Percentiles rank a stretch among this genome's conserved stretches.
Conservation (phyloP, 2,113 vertebrate species). For the Hylia prasina region DNA sequence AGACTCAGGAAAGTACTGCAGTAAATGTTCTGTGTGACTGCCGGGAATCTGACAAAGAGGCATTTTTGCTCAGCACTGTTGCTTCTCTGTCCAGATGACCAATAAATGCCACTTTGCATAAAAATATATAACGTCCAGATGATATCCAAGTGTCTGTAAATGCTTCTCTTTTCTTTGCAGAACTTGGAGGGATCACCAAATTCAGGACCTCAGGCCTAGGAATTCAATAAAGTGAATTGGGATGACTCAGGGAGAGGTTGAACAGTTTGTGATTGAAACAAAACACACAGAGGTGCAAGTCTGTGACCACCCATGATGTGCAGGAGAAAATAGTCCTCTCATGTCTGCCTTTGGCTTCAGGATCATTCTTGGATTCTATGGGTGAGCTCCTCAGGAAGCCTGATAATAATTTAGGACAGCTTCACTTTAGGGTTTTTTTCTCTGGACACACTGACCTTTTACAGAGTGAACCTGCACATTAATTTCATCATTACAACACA, state of each 20-base stretch:
- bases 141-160: neutral
- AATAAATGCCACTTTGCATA: neutral
- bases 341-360: neutral
- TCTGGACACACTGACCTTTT: neutral
- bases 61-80: neutral
- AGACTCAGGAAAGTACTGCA: neutral
- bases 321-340: neutral
- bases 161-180: neutral
- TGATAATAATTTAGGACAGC: neutral
- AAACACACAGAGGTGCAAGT: neutral
- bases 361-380: neutral
- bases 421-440: neutral
- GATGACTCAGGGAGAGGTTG: neutral
- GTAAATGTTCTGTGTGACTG: neutral
- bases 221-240: neutral
- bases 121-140: neutral
- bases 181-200: neutral
- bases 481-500: neutral
- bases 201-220: neutral
- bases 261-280: neutral
- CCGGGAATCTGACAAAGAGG: neutral
- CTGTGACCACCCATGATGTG: neutral
- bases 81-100: neutral
- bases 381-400: neutral
- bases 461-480: neutral